A percentile compares a stretch with the other conserved stretches of the same genome.
These are phyloP conservation scores for Botia kubotai DNA, from an alignment of 2,797 vertebrate species.

Conservation along the genomic window DNA sequence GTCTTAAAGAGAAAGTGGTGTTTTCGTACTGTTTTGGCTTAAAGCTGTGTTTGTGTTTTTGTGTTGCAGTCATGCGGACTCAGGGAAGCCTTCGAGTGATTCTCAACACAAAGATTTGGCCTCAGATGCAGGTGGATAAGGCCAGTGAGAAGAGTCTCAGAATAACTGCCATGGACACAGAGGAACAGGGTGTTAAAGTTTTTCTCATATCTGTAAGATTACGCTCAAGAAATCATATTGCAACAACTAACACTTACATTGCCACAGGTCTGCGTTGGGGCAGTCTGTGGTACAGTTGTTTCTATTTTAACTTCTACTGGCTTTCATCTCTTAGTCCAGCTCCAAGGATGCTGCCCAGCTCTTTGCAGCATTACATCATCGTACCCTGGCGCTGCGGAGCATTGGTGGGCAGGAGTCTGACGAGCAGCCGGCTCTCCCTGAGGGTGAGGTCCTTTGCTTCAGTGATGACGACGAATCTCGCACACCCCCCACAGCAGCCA, in stretches of 20 bases:
- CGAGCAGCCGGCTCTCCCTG: slow-evolving; percentile 68
- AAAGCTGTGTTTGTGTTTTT: slow-evolving; percentile 26
- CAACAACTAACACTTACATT: background rate
- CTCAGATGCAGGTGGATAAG: slow-evolving; percentile 90
- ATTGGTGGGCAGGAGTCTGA: slow-evolving; percentile 81
- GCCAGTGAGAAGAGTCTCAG: slow-evolving; percentile 87
- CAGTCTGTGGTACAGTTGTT: background rate
- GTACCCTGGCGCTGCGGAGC: slow-evolving; percentile 84
- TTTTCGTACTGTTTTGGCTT: background rate
- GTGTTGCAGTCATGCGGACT: slow-evolving; percentile 84
- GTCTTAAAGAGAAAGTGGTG: background rate
- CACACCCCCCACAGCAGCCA: slow-evolving; percentile 9
- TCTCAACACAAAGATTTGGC: slow-evolving; percentile 89
- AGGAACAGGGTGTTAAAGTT: slow-evolving; percentile 88
- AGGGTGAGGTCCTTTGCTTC: slow-evolving; percentile 76
- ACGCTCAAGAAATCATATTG: background rate
- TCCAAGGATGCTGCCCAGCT: slow-evolving; percentile 87
- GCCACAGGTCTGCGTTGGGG: background rate
- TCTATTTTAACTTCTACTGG: background rate
- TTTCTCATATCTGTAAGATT: slow-evolving; percentile 85
- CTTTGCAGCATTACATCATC: slow-evolving; percentile 84
- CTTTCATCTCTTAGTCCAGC: slow-evolving; percentile 75
- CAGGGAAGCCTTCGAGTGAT: slow-evolving; percentile 87
- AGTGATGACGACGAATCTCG: slow-evolving; percentile 77
- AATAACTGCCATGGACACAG: slow-evolving; percentile 86